phyloP scores from a whole-genome alignment of 2,797 vertebrate genomes.

The Leptatherina wallacei region DNA sequence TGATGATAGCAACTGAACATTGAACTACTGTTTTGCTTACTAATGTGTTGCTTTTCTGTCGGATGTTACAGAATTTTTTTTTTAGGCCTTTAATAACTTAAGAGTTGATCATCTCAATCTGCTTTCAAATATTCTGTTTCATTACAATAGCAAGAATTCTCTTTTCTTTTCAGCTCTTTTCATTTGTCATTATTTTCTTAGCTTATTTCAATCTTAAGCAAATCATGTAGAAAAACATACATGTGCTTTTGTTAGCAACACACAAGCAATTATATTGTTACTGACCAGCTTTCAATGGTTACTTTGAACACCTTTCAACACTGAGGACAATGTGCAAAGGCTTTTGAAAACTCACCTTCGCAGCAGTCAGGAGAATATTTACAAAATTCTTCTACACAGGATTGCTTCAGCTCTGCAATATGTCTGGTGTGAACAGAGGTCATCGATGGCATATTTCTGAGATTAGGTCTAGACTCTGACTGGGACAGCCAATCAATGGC shows the following conservation, averaged over 20 bases:
- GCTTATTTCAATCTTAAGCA: neutral
- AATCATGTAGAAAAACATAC: neutral
- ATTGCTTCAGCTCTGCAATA: neutral
- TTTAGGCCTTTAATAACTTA: neutral
- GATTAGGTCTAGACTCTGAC: neutral
- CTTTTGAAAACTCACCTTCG: neutral
- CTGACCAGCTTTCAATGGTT: neutral
- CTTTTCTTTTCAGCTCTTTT: no score
- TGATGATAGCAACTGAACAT: neutral
- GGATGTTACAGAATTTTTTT: neutral
- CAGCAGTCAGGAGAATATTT: neutral
- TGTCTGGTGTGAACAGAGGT: no score
- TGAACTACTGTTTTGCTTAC: neutral
- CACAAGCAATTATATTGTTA: neutral
- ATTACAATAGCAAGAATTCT: neutral
- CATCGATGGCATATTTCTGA: no score
- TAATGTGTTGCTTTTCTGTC: constrained; percentile 3
- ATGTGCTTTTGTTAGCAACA: neutral
- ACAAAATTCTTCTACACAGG: neutral
- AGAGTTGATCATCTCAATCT: neutral
- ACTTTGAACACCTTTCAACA: neutral
- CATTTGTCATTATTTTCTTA: neutral
- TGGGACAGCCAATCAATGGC: neutral
- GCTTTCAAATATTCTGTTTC: neutral
- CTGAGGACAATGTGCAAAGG: no score